These are phyloP conservation scores for Elachura formosa DNA, from an alignment of 2,113 vertebrate species.

Conservation along the genomic window DNA sequence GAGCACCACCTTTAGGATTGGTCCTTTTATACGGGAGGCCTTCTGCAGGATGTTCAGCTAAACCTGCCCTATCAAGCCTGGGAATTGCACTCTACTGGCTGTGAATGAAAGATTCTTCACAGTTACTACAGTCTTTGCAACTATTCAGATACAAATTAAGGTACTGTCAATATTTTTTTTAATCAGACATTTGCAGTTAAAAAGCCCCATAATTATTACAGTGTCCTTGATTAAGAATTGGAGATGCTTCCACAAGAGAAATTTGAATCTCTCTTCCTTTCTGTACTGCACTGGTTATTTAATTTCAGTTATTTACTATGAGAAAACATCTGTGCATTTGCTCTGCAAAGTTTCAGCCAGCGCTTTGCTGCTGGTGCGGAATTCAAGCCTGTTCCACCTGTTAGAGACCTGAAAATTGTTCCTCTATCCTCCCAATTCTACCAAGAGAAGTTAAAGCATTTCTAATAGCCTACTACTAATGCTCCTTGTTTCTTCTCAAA, in stretches of 20 bases:
- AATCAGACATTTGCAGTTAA: neutral
- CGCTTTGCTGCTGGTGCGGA: neutral
- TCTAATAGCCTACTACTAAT: neutral
- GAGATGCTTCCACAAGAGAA: neutral
- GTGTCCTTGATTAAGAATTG: neutral
- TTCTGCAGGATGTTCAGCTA: constrained; percentile 81
- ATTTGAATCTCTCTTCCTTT: neutral
- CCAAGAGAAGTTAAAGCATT: neutral
- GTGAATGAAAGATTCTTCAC: constrained; percentile 67
- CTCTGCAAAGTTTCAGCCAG: neutral
- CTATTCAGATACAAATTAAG: constrained; percentile 82
- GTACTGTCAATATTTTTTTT: constrained; percentile 15
- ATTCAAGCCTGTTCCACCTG: neutral
- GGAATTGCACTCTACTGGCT: constrained; percentile 77
- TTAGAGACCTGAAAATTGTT: neutral
- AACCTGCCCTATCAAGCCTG: constrained; percentile 85
- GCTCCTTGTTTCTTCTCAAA: neutral
- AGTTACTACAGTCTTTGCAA: constrained; percentile 68
- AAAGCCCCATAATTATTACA: neutral
- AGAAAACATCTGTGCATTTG: neutral
- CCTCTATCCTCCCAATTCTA: neutral
- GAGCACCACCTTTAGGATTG: constrained; percentile 76
- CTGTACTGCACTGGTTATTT: neutral
- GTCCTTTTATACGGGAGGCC: constrained; percentile 72
- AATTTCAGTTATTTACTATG: neutral